Conservation (phyloP, 1,140 invertebrate genomes). For the Sycophila sp. region DNA sequence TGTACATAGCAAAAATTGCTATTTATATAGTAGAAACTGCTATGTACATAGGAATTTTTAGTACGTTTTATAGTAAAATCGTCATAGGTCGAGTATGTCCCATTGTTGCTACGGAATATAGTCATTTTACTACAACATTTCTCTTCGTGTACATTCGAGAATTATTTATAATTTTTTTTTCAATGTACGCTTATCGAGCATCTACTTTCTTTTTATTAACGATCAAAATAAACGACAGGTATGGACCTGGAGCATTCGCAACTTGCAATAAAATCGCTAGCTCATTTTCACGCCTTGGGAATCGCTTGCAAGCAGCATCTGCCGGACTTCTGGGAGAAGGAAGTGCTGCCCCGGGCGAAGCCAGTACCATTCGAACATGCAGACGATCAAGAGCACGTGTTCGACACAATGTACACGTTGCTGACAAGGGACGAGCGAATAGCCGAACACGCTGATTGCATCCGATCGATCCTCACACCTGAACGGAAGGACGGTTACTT, state of each 20-base stretch:
- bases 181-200: no score
- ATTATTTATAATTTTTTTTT: no score
- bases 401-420: not conserved
- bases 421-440: slow-evolving; percentile 1
- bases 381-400: not conserved
- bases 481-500: not conserved
- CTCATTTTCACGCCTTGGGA: slow-evolving; percentile 69
- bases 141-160: no score
- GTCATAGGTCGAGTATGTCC: no score
- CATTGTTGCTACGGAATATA: no score
- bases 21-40: no score
- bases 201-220: slow-evolving; percentile 50
- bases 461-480: not conserved
- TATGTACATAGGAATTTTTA: no score
- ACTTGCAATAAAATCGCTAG: slow-evolving; percentile 65
- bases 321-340: slow-evolving; percentile 59
- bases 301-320: slow-evolving; percentile 68
- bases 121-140: no score
- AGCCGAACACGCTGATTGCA: not conserved
- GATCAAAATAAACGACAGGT: slow-evolving; percentile 58
- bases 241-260: slow-evolving; percentile 66
- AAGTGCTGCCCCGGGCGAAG: slow-evolving; percentile 48
- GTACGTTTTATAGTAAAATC: no score
- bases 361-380: not conserved
- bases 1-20: no score